A percentile compares a stretch with the other conserved stretches of the same genome.
Conservation (phyloP, 2,888 invertebrate genomes). For the Drosophila rellima region DNA sequence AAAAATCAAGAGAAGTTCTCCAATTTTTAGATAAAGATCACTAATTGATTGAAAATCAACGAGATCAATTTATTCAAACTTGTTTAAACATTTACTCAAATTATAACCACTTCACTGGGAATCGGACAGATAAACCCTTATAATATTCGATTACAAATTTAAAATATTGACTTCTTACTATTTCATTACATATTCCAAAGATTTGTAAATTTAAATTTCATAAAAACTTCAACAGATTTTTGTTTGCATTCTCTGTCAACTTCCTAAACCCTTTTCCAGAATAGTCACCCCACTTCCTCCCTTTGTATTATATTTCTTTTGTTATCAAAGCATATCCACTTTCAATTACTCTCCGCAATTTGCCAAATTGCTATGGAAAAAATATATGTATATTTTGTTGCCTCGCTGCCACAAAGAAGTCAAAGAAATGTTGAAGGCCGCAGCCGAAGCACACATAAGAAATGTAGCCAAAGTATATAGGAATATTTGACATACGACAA, state of each 20-base stretch:
- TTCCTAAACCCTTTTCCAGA: not conserved
- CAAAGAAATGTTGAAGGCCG: conserved; percentile 5
- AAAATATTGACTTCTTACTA: too few relatives aligned
- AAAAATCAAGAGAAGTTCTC: not conserved
- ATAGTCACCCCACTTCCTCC: not conserved
- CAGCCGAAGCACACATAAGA: conserved; percentile 24
- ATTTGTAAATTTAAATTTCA: not conserved
- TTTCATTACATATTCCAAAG: too few relatives aligned
- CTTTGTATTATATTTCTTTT: not conserved
- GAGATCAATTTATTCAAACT: too few relatives aligned
- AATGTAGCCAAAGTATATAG: conserved; percentile 56
- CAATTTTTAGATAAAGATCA: not conserved
- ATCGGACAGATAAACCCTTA: too few relatives aligned
- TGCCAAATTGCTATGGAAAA: conserved; percentile 38
- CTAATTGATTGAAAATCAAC: too few relatives aligned
- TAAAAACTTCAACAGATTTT: not conserved
- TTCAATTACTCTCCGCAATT: conserved; percentile 48
- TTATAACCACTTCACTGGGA: too few relatives aligned
- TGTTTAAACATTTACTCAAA: too few relatives aligned
- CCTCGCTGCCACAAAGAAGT: conserved; percentile 18
- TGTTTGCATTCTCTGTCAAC: not conserved
- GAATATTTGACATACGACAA: conserved; percentile 58
- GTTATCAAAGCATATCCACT: conserved; percentile 23
- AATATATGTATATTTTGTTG: not conserved
- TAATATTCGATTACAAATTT: too few relatives aligned